Evolutionary conservation across 2,888 invertebrate species (phyloP), one percentile per base, ranked within the genome.

Genomic region (Steinernema scapterisci): DNA sequence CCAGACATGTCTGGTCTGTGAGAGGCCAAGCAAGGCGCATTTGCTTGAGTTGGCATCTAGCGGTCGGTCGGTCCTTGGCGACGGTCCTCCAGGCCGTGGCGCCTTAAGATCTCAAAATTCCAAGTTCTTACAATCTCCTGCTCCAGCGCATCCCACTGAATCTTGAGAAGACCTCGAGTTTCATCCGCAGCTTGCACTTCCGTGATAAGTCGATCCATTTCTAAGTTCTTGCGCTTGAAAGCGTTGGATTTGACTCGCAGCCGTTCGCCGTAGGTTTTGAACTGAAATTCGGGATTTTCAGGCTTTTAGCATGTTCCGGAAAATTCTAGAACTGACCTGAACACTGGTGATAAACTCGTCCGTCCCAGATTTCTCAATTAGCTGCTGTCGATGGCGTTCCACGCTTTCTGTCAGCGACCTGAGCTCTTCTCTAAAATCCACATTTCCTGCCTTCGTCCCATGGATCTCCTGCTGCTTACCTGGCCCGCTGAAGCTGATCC

Each of bases 231-330:
- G 86, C 92, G 91, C 89, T 94, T 94, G 88, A 94, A 94, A 11
- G 92, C 89, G 7, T 92, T 92, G 86, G 93, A 93, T 87, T 93
- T 93, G 72, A 92, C 92, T 75, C 94, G 91, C 77, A 95, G 89
- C 81, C 92, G 92, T 85, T 92, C 92, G 19, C 95, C 93, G 88
- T 94, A 94, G 81, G 92, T 91, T 88, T 94, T 94, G 86, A 94
- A 91, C 89, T 94, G 82, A 48, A 88, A 76, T 27, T 46, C 52
- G 76, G 9, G 38, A 6, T 38, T 52, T 23, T 56, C 76, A 56
- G 16, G 13, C 21, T 63, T 27, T 16, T 46, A n/a, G 45, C 19
- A 74, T 44, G 46, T 1, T 16, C 45, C 23, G 1, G n/a, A n/a
- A n/a, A n/a, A n/a, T n/a, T n/a, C n/a, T n/a, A 16, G 7, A 16